Percentiles rank a stretch among this genome's conserved stretches.
phyloP scores from a whole-genome alignment of 37 sponge, comb jelly and placozoan genomes.

The Aphrocallistes beatrix region DNA sequence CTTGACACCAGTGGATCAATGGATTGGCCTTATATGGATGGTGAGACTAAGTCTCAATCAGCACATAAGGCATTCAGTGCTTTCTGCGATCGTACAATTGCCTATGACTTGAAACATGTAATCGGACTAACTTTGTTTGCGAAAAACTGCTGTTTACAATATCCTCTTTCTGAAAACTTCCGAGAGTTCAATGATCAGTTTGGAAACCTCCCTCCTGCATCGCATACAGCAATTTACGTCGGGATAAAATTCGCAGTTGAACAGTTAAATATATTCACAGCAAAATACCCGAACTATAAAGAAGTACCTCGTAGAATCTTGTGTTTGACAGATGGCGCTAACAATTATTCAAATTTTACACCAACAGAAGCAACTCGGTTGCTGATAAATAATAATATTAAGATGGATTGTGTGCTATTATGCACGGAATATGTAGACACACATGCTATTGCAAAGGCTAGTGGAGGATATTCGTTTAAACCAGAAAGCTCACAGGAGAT shows the following conservation, averaged over 20 bases:
- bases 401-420: neutral
- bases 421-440: neutral
- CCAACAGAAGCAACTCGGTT: neutral
- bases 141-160: neutral
- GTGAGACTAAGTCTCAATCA: neutral
- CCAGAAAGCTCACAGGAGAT: neutral
- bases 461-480: neutral
- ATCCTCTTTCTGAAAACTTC: neutral
- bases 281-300: neutral
- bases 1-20: neutral
- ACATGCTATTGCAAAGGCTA: neutral
- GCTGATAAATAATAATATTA: neutral
- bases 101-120: conserved; percentile 11
- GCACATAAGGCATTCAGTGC: neutral
- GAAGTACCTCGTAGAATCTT: neutral
- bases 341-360: neutral
- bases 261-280: neutral
- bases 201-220: neutral
- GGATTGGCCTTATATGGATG: neutral
- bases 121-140: neutral
- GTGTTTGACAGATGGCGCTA: conserved; percentile 22
- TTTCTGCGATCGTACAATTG: conserved; percentile 16
- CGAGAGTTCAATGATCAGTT: neutral
- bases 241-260: neutral
- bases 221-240: neutral